Evolutionary conservation across 2,113 vertebrate genomes (phyloP).

Genomic region (Prolemur simus): DNA sequence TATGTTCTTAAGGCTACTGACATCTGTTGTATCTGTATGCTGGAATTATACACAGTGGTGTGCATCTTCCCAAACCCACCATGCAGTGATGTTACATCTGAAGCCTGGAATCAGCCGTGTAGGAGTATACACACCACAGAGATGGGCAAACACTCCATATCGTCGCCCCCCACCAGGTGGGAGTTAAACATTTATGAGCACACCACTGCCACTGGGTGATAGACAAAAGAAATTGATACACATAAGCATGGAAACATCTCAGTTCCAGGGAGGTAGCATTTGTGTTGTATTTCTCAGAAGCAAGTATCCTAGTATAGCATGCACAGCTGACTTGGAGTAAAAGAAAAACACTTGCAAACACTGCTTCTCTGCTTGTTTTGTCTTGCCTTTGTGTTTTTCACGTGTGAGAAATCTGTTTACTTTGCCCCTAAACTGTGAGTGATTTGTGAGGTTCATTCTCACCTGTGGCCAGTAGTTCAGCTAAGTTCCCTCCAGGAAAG

Average conservation of each 20-base stretch:
- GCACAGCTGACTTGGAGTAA: not conserved
- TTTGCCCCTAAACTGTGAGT: not conserved
- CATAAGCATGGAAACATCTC: not conserved
- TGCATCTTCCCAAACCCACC: not conserved
- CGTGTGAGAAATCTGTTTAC: not conserved
- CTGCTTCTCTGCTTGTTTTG: not conserved
- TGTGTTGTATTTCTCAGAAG: not conserved
- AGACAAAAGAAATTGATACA: not conserved
- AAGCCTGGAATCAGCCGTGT: not conserved
- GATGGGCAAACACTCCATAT: not conserved
- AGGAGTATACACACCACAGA: not conserved
- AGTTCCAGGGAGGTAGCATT: not conserved
- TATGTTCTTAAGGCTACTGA: not conserved
- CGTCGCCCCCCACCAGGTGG: not conserved
- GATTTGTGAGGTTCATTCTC: not conserved
- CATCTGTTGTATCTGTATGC: not conserved
- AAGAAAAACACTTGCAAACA: not conserved
- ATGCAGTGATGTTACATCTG: not conserved
- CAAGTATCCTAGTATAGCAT: not conserved
- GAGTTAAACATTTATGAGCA: not conserved
- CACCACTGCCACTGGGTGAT: not conserved
- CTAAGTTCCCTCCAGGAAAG: constrained; percentile 9
- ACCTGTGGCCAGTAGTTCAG: not conserved
- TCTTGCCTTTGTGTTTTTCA: not conserved
- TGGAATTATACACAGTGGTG: not conserved